Evolutionary conservation across 2,113 vertebrate species (phyloP).

Genomic region (Cyprinodon brontotheroides): DNA sequence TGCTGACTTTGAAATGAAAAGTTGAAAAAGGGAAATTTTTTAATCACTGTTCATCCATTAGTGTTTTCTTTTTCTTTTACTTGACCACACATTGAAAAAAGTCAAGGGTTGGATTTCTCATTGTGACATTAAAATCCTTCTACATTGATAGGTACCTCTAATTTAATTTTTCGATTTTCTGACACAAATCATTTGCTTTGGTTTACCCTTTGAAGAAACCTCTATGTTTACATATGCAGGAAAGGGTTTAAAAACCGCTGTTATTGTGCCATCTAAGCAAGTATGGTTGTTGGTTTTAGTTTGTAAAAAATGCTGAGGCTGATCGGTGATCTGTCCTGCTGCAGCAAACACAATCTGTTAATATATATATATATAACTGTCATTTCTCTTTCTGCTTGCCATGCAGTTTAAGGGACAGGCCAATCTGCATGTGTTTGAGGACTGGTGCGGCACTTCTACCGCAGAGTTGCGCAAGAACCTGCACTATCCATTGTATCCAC

Average conservation of each 20-base stretch:
- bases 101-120: no score
- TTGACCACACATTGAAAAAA: background rate
- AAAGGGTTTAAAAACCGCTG: background rate
- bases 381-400: slow-evolving; percentile 1
- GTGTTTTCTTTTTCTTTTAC: background rate
- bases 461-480: slow-evolving; percentile 86
- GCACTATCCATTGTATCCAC: slow-evolving; percentile 91
- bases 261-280: slow-evolving; percentile 12
- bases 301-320: slow-evolving; percentile 1
- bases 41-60: background rate
- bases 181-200: background rate
- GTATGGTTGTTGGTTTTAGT: slow-evolving; percentile 24
- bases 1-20: background rate
- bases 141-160: no score
- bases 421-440: slow-evolving; percentile 94
- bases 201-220: background rate
- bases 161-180: background rate
- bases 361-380: background rate
- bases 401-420: slow-evolving; percentile 86
- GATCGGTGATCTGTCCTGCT: slow-evolving; percentile 13
- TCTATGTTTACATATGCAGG: background rate
- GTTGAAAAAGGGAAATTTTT: background rate
- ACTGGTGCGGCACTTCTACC: slow-evolving; percentile 91
- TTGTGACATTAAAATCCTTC: no score
- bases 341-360: slow-evolving; percentile 15